Evolutionary conservation across 1,140 invertebrate genomes (phyloP), one percentile per base, ranked within the genome.

Genomic region (Bombus terrestris): DNA sequence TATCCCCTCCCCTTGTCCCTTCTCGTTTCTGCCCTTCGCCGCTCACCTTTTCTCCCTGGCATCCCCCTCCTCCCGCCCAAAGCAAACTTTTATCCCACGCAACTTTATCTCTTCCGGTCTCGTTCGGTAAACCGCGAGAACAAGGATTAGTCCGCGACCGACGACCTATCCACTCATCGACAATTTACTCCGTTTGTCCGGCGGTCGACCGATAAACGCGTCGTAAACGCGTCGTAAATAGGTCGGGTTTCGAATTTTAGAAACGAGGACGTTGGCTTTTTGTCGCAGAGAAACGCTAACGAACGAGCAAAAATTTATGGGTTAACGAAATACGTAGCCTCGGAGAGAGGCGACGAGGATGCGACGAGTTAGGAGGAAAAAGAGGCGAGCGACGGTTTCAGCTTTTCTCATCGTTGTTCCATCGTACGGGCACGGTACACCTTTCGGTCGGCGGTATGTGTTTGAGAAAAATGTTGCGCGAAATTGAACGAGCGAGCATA

Each of bases 61-160:
- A 12, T 28, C 2, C 6, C 3, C 0, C 32, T 32, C n/a, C 35
- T 5, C 0, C 4, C 6, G 0, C 0, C n/a, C 35, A n/a, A 73
- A 73, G 53, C 18, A 80, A 85, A 85, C 77, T 80, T 85, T 73
- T 85, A 64, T 62, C 68, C 64, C 22, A 22, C 39, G 53, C 47
- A 85, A 85, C 53, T 85, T 85, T 80, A 80, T 47, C 39, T 39
- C 83, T 80, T 62, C 32, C 68, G 68, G 53, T 2, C 25, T 35
- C 32, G 68, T 80, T 79, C 76, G 83, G 3, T 10, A 22, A 47
- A 39, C 64, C 73, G 62, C 39, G 53, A 25, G 72, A 80, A 84
- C 75, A 71, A 72, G 47, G 32, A 80, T 84, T 39, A 62, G 53
- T 32, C 28, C 4, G 18, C 72, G 53, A 74, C 1, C 9, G 72